A percentile compares a stretch with the other conserved stretches of the same genome.
Evolutionary conservation across 2,113 vertebrate genomes (phyloP).

Genomic region (Promerops cafer): DNA sequence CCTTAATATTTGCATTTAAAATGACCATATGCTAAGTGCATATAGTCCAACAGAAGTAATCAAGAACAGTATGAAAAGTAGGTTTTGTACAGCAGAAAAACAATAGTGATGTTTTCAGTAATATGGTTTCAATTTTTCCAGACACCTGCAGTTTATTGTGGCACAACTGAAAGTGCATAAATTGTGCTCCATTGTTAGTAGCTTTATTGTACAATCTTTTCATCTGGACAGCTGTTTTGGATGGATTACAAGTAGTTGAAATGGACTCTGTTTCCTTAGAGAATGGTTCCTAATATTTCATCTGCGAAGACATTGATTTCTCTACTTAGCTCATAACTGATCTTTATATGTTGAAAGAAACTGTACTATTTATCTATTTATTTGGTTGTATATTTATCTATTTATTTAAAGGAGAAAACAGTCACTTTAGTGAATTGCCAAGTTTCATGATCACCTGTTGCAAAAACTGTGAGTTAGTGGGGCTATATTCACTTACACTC

Average conservation of each 20-base stretch:
- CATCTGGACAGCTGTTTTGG: background rate
- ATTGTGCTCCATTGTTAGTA: background rate
- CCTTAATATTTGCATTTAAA: conserved; percentile 49
- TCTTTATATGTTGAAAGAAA: background rate
- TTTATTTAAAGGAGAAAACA: background rate
- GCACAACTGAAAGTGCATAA: background rate
- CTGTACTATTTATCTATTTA: background rate
- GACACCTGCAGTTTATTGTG: background rate
- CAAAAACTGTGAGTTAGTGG: background rate
- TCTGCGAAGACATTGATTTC: background rate
- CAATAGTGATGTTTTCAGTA: background rate
- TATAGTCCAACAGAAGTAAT: conserved; percentile 6
- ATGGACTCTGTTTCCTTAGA: background rate
- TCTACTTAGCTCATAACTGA: background rate
- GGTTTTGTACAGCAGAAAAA: background rate
- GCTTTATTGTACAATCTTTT: background rate
- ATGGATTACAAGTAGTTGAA: background rate
- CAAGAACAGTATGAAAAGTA: background rate
- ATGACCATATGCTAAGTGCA: conserved; percentile 9
- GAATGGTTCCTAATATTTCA: background rate
- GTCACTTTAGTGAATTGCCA: background rate
- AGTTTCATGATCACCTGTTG: background rate
- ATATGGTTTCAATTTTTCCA: background rate
- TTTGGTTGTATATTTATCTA: background rate
- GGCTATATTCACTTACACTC: background rate